These are phyloP conservation scores for Myripristis murdjan DNA, from an alignment of 2,797 vertebrate genomes.

Conservation along the genomic window DNA sequence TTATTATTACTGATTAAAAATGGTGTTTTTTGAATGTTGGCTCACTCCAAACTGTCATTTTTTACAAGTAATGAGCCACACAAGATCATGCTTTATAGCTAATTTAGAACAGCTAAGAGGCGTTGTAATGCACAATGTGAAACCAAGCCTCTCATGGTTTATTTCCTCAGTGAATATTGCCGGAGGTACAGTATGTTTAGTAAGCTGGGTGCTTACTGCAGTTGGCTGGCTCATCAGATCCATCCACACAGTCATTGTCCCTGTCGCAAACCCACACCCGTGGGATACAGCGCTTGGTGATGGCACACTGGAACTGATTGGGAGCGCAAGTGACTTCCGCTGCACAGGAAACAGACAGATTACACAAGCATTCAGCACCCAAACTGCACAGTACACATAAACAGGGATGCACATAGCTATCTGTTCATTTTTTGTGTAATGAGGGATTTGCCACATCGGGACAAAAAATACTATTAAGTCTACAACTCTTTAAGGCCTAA, in stretches of 20 bases:
- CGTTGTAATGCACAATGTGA: too few species aligned
- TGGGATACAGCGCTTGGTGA: slow-evolving; percentile 98
- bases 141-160: too few species aligned
- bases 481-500: too few species aligned
- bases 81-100: too few species aligned
- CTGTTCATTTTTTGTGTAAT: neutral
- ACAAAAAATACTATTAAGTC: too few species aligned
- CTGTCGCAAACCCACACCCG: slow-evolving; percentile 98
- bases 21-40: too few species aligned
- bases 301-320: slow-evolving; percentile 98
- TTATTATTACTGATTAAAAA: too few species aligned
- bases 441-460: too few species aligned
- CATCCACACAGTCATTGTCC: slow-evolving; percentile 98
- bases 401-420: neutral
- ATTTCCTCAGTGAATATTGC: too few species aligned
- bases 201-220: slow-evolving; percentile 91
- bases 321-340: slow-evolving; percentile 98
- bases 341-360: slow-evolving; percentile 57
- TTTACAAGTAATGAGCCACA: too few species aligned
- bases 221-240: slow-evolving; percentile 96
- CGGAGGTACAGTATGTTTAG: neutral
- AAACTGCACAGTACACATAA: neutral
- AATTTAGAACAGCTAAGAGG: too few species aligned
- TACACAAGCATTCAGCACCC: neutral
- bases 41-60: too few species aligned